Evolutionary conservation across 2,888 invertebrate genomes (phyloP).

Genomic region (Platycnemis pennipes): DNA sequence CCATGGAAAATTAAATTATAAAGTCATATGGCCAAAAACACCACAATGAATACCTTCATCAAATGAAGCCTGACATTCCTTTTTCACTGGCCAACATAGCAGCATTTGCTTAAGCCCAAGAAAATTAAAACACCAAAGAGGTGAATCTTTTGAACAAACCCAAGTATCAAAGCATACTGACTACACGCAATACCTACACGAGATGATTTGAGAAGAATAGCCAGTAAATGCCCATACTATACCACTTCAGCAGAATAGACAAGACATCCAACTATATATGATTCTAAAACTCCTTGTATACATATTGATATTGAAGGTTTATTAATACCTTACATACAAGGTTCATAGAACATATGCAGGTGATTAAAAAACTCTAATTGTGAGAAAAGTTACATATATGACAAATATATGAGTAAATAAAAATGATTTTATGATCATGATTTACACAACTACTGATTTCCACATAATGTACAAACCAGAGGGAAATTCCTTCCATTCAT

Average conservation of each 20-base stretch:
- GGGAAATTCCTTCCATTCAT: constrained; percentile 25
- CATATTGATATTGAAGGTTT: constrained; percentile 73
- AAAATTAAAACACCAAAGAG: background rate
- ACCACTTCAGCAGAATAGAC: constrained; percentile 28
- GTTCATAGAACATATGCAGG: constrained; percentile 72
- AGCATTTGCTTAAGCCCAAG: background rate
- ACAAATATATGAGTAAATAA: constrained; percentile 61
- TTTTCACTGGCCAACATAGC: background rate
- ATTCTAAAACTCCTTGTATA: constrained; percentile 72
- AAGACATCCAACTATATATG: constrained; percentile 43
- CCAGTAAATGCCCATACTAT: constrained; percentile 36
- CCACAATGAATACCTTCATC: background rate
- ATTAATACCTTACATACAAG: constrained; percentile 72
- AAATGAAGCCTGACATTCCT: background rate
- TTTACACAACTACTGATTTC: constrained; percentile 63
- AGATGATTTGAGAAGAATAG: constrained; percentile 36
- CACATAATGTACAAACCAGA: constrained; percentile 66
- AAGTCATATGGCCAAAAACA: background rate
- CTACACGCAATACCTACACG: constrained; percentile 35
- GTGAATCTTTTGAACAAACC: background rate
- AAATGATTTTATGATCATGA: constrained; percentile 64
- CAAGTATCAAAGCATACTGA: background rate
- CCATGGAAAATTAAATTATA: background rate
- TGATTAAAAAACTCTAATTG: constrained; percentile 68
- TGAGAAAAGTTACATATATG: constrained; percentile 65